phyloP scores from a whole-genome alignment of 2,113 vertebrate genomes.

The Strigops habroptila region DNA sequence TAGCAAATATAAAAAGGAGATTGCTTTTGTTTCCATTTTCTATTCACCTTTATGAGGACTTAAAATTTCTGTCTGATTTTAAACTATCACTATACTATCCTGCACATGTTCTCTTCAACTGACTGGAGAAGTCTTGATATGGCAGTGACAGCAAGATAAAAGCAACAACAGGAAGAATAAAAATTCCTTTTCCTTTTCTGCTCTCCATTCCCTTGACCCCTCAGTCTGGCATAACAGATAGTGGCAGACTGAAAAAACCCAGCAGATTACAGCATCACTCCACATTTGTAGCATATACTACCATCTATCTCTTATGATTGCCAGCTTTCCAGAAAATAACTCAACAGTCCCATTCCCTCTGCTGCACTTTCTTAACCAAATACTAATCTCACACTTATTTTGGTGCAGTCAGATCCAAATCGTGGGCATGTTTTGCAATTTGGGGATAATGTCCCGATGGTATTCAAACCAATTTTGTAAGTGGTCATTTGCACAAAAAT shows the following conservation, averaged over 20 bases:
- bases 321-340: background rate
- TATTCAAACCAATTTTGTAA: background rate
- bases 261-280: background rate
- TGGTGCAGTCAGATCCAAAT: background rate
- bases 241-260: background rate
- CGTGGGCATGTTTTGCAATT: background rate
- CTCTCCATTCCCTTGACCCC: background rate
- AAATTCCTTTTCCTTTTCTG: background rate
- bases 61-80: background rate
- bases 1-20: background rate
- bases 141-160: background rate
- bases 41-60: background rate
- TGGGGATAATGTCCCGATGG: background rate
- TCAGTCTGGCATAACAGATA: background rate
- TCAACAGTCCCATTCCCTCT: background rate
- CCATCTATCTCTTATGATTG: background rate
- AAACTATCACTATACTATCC: background rate
- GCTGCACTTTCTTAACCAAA: background rate
- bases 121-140: background rate
- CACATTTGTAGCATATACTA: background rate
- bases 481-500: background rate
- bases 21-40: background rate
- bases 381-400: background rate
- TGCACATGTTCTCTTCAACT: background rate
- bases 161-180: background rate